phyloP scores from a whole-genome alignment of 1,140 invertebrate species.

The Marisa cornuarietis region DNA sequence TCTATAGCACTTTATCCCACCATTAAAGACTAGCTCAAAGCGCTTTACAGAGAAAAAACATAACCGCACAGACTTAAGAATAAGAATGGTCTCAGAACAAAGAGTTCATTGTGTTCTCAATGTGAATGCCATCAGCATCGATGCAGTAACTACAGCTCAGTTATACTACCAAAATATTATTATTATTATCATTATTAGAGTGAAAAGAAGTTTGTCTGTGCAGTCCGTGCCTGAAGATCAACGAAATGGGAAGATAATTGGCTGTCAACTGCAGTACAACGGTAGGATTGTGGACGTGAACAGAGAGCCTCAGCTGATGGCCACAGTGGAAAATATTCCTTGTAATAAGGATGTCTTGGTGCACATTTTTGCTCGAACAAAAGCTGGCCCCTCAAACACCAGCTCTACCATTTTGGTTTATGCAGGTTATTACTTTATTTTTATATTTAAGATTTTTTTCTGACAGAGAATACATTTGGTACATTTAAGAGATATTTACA shows the following conservation, averaged over 20 bases:
- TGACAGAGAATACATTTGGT: not conserved
- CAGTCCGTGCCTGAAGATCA: not conserved
- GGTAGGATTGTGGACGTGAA: not conserved
- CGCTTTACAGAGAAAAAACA: no score
- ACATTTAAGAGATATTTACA: not conserved
- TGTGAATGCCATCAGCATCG: no score
- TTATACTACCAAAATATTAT: no score
- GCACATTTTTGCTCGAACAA: conserved; percentile 4
- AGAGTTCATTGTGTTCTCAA: no score
- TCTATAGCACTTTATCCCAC: no score
- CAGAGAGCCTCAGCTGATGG: not conserved
- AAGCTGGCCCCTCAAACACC: not conserved
- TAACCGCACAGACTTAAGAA: no score
- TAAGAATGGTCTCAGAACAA: no score
- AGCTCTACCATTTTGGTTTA: not conserved
- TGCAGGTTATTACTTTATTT: not conserved
- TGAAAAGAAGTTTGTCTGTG: not conserved
- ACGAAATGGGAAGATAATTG: conserved; percentile 17
- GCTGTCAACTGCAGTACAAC: conserved; percentile 7
- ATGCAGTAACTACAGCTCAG: no score
- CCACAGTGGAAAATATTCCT: conserved; percentile 1
- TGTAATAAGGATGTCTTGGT: not conserved
- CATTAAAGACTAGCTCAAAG: no score
- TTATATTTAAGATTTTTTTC: no score
- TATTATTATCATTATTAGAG: no score